Percentiles rank a stretch among this genome's conserved stretches.
Conservation (phyloP, 2,888 invertebrate genomes). For the Priocnemis perturbator region DNA sequence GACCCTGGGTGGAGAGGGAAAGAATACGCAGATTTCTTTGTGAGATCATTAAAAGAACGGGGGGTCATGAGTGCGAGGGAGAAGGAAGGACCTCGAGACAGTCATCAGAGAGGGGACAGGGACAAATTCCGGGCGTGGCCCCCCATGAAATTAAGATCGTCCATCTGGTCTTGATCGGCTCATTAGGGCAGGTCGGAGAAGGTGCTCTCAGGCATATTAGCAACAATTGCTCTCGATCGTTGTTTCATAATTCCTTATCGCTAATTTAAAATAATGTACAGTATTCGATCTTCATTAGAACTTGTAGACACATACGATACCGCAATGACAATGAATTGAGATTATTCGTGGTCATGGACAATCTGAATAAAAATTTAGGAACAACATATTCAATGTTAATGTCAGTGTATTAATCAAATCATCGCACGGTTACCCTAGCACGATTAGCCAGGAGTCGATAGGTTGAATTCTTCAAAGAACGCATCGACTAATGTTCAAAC, state of each 20-base stretch:
- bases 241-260: background rate
- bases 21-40: conserved; percentile 39
- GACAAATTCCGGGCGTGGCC: conserved; percentile 48
- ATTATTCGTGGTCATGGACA: too few species aligned
- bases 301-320: too few species aligned
- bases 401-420: too few species aligned
- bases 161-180: conserved; percentile 14
- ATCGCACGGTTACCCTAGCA: too few species aligned
- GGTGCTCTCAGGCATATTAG: conserved; percentile 2
- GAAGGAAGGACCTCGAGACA: conserved; percentile 23
- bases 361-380: too few species aligned
- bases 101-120: conserved; percentile 35
- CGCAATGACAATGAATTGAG: too few species aligned
- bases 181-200: conserved; percentile 27
- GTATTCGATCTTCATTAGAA: too few species aligned
- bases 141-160: conserved; percentile 38
- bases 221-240: background rate
- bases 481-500: too few species aligned
- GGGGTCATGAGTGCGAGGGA: conserved; percentile 45
- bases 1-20: conserved; percentile 42
- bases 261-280: background rate
- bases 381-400: too few species aligned
- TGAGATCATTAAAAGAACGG: conserved; percentile 46
- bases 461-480: too few species aligned
- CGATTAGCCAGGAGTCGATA: too few species aligned